Conservation (phyloP, 2,113 vertebrate genomes). For the Cephalopholis sonnerati region DNA sequence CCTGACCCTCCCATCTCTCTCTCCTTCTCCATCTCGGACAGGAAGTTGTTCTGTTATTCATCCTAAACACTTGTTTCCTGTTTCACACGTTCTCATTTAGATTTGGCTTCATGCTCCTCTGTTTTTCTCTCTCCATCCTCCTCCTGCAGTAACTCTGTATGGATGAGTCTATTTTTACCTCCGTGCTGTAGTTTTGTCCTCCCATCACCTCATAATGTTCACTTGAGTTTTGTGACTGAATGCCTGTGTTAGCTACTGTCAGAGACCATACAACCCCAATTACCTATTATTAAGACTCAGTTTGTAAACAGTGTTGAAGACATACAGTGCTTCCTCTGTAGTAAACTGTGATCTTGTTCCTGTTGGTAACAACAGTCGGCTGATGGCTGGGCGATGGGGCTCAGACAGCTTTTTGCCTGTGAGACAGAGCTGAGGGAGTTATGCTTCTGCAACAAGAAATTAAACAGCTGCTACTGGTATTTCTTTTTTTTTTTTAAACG, state of each 20-base stretch:
- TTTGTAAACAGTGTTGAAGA: not conserved
- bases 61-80: conserved; percentile 86
- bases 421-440: not conserved
- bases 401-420: not conserved
- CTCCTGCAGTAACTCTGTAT: not conserved
- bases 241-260: not conserved
- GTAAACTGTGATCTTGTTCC: not conserved
- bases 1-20: not conserved
- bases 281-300: not conserved
- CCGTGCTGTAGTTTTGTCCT: not conserved
- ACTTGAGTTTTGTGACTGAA: not conserved
- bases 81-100: conserved; percentile 75
- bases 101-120: conserved; percentile 21
- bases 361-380: not conserved
- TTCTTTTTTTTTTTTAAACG: not conserved
- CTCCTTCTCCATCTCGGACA: conserved; percentile 59
- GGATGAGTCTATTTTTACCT: conserved; percentile 1
- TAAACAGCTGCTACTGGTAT: not conserved
- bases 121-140: conserved; percentile 6
- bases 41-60: conserved; percentile 85
- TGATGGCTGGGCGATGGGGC: not conserved
- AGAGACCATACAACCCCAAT: not conserved
- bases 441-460: not conserved
- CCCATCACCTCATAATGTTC: not conserved
- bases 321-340: not conserved